Base-by-base conservation (phyloP, 2,888 invertebrate species). In the Trissolcus brochymenae region DNA sequence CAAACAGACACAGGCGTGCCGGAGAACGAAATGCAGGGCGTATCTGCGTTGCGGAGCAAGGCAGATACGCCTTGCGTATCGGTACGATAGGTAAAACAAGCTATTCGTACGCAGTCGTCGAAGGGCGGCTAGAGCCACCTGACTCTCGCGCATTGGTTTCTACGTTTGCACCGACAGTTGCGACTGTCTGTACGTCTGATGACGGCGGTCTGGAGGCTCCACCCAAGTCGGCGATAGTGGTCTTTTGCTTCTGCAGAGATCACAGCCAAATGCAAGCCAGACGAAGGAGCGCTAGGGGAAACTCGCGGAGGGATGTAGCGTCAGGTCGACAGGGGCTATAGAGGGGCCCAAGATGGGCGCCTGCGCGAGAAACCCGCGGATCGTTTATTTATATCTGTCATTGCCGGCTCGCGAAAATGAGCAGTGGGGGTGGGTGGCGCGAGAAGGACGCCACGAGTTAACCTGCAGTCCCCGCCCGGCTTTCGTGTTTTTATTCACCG, bases 311-410 rank as follows among this genome's bases (percentile, higher is more conserved):
- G 64, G 76, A 75, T 71, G 56, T 54, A 53, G 76, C 59, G 70
- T 14, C 46, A 74, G 60, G 75, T 73, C 72, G 60, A 35, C 64
- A 57, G 74, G 50, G 71, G 67, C 54, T 68, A 64, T 50, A 51
- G 67, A 65, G 65, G 62, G 57, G 61, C 60, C 53, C 64, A 59
- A 77, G 56, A 54, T 80, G 80, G 79, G 88, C 88, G 88, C 88
- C 83, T 87, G 88, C 88, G 87, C 87, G 75, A 72, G 79, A 77
- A 82, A 82, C 83, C 82, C 81, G 80, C 70, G 82, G 84, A 86
- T 88, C 88, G 86, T 88, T 88, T 88, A 88, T 88, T 88, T 88
- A 87, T 87, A 88, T 88, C 88, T 88, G 88, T 88, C 88, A 88
- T 88, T 88, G 88, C 87, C 82, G 83, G 82, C 82, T 82, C 80